Conservation (phyloP, 1,140 invertebrate species). For the Bilobella aurantiaca region DNA sequence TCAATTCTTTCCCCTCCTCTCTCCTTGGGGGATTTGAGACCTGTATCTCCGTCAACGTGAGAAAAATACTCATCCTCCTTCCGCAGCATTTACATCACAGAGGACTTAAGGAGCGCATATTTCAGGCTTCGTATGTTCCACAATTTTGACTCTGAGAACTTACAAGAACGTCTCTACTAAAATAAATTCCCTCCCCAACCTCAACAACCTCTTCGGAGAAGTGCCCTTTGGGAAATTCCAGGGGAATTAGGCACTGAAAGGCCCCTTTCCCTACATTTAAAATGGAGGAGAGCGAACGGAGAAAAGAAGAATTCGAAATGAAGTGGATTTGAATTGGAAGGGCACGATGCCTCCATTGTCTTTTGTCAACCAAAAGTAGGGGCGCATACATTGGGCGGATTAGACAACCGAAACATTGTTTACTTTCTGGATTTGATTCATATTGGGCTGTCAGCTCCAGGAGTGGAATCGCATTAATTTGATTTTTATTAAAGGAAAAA, state of each 20-base stretch:
- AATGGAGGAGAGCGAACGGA: neutral
- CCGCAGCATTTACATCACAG: conserved; percentile 23
- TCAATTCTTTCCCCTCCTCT: neutral
- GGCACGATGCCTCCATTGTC: too few relatives aligned
- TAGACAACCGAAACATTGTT: conserved; percentile 3
- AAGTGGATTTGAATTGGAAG: neutral
- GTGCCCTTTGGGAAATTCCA: conserved; percentile 5
- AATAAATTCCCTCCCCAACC: neutral
- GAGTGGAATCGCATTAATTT: too few relatives aligned
- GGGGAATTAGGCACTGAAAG: conserved; percentile 6
- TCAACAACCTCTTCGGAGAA: conserved; percentile 5
- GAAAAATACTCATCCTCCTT: conserved; percentile 29
- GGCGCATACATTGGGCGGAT: neutral
- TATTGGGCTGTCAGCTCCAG: neutral
- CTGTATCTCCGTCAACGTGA: conserved; percentile 27
- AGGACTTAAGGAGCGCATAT: conserved; percentile 20
- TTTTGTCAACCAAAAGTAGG: too few relatives aligned
- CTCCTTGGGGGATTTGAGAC: conserved; percentile 18
- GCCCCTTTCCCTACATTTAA: neutral
- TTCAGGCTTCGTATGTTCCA: conserved; percentile 3
- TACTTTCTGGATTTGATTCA: neutral
- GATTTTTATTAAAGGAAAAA: neutral
- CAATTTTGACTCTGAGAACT: too few relatives aligned
- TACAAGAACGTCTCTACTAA: neutral
- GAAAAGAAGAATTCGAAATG: neutral